Conservation (phyloP, 2,113 vertebrate genomes). For the Corythoichthys intestinalis region DNA sequence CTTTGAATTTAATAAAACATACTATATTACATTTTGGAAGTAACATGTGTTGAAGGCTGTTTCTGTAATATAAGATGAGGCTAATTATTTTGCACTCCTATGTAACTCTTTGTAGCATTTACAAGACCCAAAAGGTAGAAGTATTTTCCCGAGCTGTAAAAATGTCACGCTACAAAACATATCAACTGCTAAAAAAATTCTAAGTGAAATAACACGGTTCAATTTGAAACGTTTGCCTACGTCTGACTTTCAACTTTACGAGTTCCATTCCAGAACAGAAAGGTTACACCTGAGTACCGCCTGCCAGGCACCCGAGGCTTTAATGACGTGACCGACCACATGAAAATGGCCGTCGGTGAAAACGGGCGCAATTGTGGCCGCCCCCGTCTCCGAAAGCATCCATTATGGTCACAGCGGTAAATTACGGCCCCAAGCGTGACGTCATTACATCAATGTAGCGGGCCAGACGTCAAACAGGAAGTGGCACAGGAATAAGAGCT, state of each 20-base stretch:
- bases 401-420: background rate
- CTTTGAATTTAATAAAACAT: too few species aligned
- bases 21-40: background rate
- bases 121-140: background rate
- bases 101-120: background rate
- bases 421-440: background rate
- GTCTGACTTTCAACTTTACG: background rate
- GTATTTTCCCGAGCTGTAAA: background rate
- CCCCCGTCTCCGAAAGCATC: constrained; percentile 31
- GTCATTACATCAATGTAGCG: background rate
- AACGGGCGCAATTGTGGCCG: constrained; percentile 32
- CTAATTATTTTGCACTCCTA: background rate
- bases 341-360: constrained; percentile 30
- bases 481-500: too few species aligned
- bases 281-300: constrained; percentile 47
- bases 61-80: background rate
- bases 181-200: background rate
- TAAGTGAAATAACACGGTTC: background rate
- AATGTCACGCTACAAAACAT: background rate
- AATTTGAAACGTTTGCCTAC: background rate
- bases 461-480: background rate
- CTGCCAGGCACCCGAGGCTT: constrained; percentile 22
- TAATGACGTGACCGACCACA: constrained; percentile 49
- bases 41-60: background rate
- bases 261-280: constrained; percentile 14